Conservation (phyloP, 2,888 invertebrate genomes). For the Spialia ferax region DNA sequence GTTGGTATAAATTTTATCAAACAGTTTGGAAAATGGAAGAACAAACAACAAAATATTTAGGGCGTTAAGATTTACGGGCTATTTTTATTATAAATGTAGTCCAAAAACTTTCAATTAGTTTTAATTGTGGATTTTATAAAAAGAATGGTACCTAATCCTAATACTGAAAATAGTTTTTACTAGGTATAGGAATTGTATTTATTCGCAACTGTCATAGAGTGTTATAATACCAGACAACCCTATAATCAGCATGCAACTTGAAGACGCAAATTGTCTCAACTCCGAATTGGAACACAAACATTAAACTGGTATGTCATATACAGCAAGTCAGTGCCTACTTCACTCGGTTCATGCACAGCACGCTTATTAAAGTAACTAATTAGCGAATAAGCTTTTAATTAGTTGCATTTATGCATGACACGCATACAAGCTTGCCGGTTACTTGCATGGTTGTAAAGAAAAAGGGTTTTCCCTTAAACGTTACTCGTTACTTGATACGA, state of each 20-base stretch:
- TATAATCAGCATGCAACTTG: background rate
- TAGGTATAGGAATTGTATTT: too few relatives aligned
- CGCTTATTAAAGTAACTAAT: constrained; percentile 36
- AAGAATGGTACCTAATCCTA: too few relatives aligned
- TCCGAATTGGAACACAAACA: constrained; percentile 51
- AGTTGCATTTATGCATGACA: constrained; percentile 33
- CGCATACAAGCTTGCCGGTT: constrained; percentile 1
- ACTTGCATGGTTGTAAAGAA: constrained; percentile 5
- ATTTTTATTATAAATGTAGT: too few relatives aligned
- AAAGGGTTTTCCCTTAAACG: constrained; percentile 27
- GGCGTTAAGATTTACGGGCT: too few relatives aligned
- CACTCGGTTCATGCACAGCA: background rate
- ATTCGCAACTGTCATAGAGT: too few relatives aligned
- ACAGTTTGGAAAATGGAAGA: too few relatives aligned
- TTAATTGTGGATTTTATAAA: too few relatives aligned
- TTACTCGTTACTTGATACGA: background rate
- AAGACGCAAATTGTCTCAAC: constrained; percentile 51
- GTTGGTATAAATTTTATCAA: too few relatives aligned
- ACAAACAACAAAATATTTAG: too few relatives aligned
- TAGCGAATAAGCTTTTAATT: constrained; percentile 34
- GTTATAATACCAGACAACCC: background rate
- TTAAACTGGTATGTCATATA: constrained; percentile 4
- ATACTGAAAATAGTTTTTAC: too few relatives aligned
- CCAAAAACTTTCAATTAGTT: too few relatives aligned
- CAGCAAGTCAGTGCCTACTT: background rate